Percentiles rank a stretch among this genome's conserved stretches.
These are phyloP conservation scores for Alfaro cultratus DNA, from an alignment of 2,797 vertebrate species.

Conservation along the genomic window DNA sequence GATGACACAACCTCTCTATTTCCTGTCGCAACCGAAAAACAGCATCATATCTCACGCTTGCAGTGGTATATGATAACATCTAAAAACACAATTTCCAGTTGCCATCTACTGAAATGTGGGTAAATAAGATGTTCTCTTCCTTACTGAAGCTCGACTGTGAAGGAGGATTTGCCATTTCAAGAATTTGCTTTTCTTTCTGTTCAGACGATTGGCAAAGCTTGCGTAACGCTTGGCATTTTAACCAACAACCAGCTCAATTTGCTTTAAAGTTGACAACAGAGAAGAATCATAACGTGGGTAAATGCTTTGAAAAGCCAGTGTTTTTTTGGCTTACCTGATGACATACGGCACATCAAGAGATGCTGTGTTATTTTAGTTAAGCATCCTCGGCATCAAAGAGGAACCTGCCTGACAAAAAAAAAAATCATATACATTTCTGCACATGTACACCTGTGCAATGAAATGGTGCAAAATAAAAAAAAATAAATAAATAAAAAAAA, in stretches of 20 bases:
- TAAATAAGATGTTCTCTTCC: slow-evolving; percentile 28
- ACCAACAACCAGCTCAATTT: slow-evolving; percentile 55
- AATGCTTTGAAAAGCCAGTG: slow-evolving; percentile 7
- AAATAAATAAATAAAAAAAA: too few species aligned
- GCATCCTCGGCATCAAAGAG: slow-evolving; percentile 39
- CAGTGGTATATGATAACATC: not conserved
- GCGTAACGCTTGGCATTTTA: slow-evolving; percentile 22
- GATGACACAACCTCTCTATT: not conserved
- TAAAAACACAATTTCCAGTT: not conserved
- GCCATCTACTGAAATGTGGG: not conserved
- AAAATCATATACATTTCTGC: not conserved
- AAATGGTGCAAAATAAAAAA: slow-evolving; percentile 29
- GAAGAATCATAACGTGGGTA: slow-evolving; percentile 44
- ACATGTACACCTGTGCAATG: slow-evolving; percentile 5
- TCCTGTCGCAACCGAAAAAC: too few species aligned
- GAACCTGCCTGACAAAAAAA: slow-evolving; percentile 26
- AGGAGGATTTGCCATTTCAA: slow-evolving; percentile 50
- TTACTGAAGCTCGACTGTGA: slow-evolving; percentile 21
- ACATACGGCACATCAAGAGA: not conserved
- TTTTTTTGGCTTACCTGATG: not conserved
- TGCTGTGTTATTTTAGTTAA: not conserved
- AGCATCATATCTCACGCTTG: not conserved
- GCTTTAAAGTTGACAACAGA: slow-evolving; percentile 59
- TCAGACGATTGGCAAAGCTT: slow-evolving; percentile 47
- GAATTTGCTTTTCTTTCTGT: slow-evolving; percentile 32